Conservation (phyloP, 1,140 invertebrate genomes). For the Oryzaephilus surinamensis region DNA sequence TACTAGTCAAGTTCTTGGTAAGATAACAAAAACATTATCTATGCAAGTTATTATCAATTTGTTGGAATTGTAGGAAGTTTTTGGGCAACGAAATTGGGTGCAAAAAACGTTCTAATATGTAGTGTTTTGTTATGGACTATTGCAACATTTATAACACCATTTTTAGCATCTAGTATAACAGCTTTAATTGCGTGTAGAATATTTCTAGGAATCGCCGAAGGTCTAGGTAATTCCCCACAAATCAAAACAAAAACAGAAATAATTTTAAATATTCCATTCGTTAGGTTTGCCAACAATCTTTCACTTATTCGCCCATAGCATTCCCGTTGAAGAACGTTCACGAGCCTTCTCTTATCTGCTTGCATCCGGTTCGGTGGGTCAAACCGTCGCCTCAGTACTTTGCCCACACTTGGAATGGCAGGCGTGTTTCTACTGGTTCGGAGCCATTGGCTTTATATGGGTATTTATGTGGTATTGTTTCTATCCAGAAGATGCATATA, state of each 20-base stretch:
- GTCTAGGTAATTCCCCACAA: slow-evolving; percentile 24
- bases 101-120: slow-evolving; percentile 57
- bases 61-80: slow-evolving; percentile 58
- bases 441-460: slow-evolving; percentile 61
- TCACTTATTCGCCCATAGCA: slow-evolving; percentile 65
- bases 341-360: slow-evolving; percentile 67
- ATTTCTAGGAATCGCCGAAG: slow-evolving; percentile 64
- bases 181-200: slow-evolving; percentile 55
- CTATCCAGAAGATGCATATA: slow-evolving; percentile 48
- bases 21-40: neutral
- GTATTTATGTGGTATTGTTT: slow-evolving; percentile 54
- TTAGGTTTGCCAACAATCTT: slow-evolving; percentile 72
- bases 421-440: slow-evolving; percentile 63
- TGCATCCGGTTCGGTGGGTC: slow-evolving; percentile 63
- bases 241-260: neutral
- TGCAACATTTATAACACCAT: slow-evolving; percentile 61
- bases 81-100: slow-evolving; percentile 60
- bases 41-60: slow-evolving; percentile 8
- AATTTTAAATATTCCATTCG: slow-evolving; percentile 34
- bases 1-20: slow-evolving; percentile 51
- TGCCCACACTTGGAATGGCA: slow-evolving; percentile 58
- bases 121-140: slow-evolving; percentile 69
- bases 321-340: slow-evolving; percentile 64
- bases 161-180: slow-evolving; percentile 53
- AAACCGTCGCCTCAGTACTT: slow-evolving; percentile 64